Evolutionary conservation across 2,888 invertebrate genomes (phyloP).

Genomic region (Cremastobaeus sp.): DNA sequence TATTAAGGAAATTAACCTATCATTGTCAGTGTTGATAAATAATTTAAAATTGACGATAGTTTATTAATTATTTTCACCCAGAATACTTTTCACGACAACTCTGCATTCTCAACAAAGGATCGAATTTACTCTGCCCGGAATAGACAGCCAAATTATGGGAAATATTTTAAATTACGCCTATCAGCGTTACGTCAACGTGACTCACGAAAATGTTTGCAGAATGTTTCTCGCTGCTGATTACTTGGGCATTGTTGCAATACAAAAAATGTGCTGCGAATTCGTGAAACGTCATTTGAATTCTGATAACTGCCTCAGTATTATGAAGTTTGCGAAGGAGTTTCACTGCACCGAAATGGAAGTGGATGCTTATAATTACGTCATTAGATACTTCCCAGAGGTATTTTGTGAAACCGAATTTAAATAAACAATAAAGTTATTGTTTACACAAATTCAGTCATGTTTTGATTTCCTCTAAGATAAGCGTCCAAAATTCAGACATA

Average conservation of each 20-base stretch:
- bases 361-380: conserved; percentile 84
- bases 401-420: neutral
- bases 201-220: conserved; percentile 87
- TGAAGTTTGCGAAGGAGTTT: conserved; percentile 88
- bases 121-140: conserved; percentile 87
- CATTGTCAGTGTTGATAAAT: neutral
- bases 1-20: neutral
- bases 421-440: neutral
- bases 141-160: conserved; percentile 87
- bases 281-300: conserved; percentile 84
- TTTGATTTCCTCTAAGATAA: conserved; percentile 78
- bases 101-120: conserved; percentile 84
- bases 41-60: neutral
- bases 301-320: conserved; percentile 90
- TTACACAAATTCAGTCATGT: neutral
- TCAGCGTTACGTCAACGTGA: conserved; percentile 86
- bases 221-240: conserved; percentile 93
- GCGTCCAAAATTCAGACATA: conserved; percentile 86
- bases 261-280: conserved; percentile 89
- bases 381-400: conserved; percentile 86
- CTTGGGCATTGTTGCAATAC: conserved; percentile 89
- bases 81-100: conserved; percentile 90
- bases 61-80: conserved; percentile 67
- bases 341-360: conserved; percentile 86
- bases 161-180: conserved; percentile 92